Conservation (phyloP, 1,140 invertebrate species). For the Eueides isabella region DNA sequence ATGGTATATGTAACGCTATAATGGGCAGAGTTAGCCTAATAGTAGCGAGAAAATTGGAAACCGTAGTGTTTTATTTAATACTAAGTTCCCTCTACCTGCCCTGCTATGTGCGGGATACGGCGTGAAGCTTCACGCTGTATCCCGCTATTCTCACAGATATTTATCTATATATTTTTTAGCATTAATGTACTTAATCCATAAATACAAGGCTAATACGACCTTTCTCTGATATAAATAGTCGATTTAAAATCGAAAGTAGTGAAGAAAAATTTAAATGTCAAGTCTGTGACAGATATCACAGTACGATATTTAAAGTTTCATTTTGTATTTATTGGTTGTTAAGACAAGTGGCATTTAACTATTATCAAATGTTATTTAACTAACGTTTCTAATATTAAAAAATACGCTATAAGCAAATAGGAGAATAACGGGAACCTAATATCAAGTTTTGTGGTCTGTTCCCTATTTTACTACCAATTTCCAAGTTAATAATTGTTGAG, state of each 20-base stretch:
- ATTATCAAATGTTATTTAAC: background rate
- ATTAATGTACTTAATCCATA: background rate
- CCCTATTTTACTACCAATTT: too few relatives aligned
- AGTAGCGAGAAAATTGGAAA: background rate
- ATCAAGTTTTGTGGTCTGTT: too few relatives aligned
- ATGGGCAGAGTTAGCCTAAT: too few relatives aligned
- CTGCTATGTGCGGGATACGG: background rate
- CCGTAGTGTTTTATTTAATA: background rate
- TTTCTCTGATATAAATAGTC: conserved; percentile 1
- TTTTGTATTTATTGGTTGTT: background rate
- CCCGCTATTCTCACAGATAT: too few relatives aligned
- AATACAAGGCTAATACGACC: background rate
- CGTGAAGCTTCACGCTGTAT: too few relatives aligned
- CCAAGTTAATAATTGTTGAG: too few relatives aligned
- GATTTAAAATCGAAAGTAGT: conserved; percentile 8
- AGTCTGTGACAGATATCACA: background rate
- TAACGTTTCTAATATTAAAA: too few relatives aligned
- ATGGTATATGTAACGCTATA: too few relatives aligned
- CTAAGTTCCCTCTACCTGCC: background rate
- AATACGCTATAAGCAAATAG: too few relatives aligned
- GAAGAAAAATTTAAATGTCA: conserved; percentile 10
- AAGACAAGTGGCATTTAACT: background rate
- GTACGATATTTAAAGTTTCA: background rate
- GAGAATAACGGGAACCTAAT: too few relatives aligned
- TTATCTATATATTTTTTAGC: background rate